Evolutionary conservation across 2,113 vertebrate genomes (phyloP), one percentile per base, ranked within the genome.

Genomic region (Sinosuthora webbiana): DNA sequence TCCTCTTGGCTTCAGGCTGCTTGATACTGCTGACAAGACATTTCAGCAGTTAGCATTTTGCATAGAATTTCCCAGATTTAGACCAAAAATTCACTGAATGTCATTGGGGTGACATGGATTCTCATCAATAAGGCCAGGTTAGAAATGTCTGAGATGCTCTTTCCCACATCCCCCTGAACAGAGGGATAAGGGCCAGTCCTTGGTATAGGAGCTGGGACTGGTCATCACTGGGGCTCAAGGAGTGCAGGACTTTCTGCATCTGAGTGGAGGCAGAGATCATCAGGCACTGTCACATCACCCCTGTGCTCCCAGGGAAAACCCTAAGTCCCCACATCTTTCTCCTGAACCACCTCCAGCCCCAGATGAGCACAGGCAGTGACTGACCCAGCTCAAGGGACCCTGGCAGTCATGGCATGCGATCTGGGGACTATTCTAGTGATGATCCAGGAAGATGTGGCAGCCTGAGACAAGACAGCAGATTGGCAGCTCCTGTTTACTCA

Each of bases 241-340:
- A n/a, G 2, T 3, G 8, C 9, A 39, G 15, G 9, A 11, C 39
- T 68, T 75, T 52, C 84, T 53, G 37, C 52, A 68, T 49, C 42
- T 42, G 47, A 22, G 17, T 27, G 19, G 19, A 65, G 42, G n/a
- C 59, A 89, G 53, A 73, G 7, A 18, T 28, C 41, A 44, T 16
- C 68, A 44, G 41, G 37, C 2, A 3, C 8, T 2, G 39, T 20
- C 33, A 59, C n/a, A 50, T 77, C 2, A 0, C 7, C 13, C 22
- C 41, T 39, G 9, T 2, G 1, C 11, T 73, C 18, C 30, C 13
- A 25, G 12, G 10, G 50, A 33, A 87, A 87, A 23, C 2, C 1
- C 35, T 9, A 23, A 57, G 16, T 9, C 19, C 21, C 22, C 35
- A 21, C 11, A n/a, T 49, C 28, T 55, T 71, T 65, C 18, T 62